These are phyloP conservation scores for Carlito syrichta DNA, from an alignment of 2,113 vertebrate species.

Conservation along the genomic window DNA sequence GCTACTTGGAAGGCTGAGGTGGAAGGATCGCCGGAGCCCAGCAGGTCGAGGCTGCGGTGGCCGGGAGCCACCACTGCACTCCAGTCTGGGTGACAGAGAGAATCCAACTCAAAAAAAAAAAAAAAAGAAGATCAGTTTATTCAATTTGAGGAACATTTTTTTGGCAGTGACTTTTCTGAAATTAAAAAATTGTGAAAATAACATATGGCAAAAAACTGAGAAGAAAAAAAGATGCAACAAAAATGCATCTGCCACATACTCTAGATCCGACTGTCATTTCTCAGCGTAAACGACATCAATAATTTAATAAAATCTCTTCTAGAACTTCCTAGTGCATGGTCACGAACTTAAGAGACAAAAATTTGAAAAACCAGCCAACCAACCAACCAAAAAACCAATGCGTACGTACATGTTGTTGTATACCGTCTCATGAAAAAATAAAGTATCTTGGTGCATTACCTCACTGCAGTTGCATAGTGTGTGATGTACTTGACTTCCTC, in stretches of 20 bases:
- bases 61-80: too few relatives aligned
- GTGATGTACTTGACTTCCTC: not conserved
- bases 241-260: not conserved
- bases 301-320: not conserved
- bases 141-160: not conserved
- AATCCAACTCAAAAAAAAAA: too few relatives aligned
- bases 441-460: not conserved
- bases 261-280: not conserved
- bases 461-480: not conserved
- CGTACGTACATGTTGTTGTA: not conserved
- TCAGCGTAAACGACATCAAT: not conserved
- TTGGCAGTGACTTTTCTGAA: conserved; percentile 13
- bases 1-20: too few relatives aligned
- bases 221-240: not conserved
- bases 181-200: conserved; percentile 43
- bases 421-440: not conserved
- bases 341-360: not conserved
- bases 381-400: not conserved
- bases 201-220: not conserved
- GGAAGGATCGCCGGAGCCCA: too few relatives aligned
- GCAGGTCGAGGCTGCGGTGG: too few relatives aligned
- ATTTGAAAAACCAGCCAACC: not conserved
- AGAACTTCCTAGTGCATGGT: not conserved
- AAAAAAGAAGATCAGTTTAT: not conserved
- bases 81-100: too few relatives aligned